Base-by-base conservation (phyloP, 1,140 invertebrate species). In the Aphelinus certus region DNA sequence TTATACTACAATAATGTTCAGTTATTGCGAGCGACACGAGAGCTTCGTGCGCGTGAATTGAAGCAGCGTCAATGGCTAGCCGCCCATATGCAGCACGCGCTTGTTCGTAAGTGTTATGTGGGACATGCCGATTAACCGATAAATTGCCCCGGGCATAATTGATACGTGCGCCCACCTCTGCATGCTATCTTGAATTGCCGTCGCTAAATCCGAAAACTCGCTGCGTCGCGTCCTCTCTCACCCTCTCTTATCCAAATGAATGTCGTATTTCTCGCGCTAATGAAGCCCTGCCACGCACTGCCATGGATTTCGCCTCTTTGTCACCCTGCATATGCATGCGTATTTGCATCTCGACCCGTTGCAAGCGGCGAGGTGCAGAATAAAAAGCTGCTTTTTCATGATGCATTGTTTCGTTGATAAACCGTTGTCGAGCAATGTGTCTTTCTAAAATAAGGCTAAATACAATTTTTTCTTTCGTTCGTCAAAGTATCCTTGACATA, bases 1-100 rank as follows among this genome's bases (percentile, higher is more conserved):
- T 80, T 80, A 80, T 73, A 67, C 60, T 70, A 72, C 75, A 77
- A 72, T 77, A 77, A 77, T 78, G 77, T 45, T 49, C 9, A 73
- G 72, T 72, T 61, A 73, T 77, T 77, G 66, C 46, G 71, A 49
- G 45, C 53, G 55, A 26, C 53, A n/a, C 10, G 7, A 45, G 43
- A 48, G 49, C 3, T 6, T 3, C 1, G 26, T 7, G 26, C 55
- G 7, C 55, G 26, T 7, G 26, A 2, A 26, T 26, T 26, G 26
- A 26, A 26, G 26, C 26, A 26, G 26, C 26, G 26, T 26, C 26
- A 26, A 26, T 26, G 26, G 26, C 26, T 26, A 3, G 4, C 2
- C 42, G 45, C 7, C 5, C 1, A 60, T n/a, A 45, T 43, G n/a
- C 10, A 60, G 2, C 26, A 3, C 3, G 3, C 3, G 56, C 42